Conservation (phyloP, 2,888 invertebrate genomes). For the Galeruca laticollis region DNA sequence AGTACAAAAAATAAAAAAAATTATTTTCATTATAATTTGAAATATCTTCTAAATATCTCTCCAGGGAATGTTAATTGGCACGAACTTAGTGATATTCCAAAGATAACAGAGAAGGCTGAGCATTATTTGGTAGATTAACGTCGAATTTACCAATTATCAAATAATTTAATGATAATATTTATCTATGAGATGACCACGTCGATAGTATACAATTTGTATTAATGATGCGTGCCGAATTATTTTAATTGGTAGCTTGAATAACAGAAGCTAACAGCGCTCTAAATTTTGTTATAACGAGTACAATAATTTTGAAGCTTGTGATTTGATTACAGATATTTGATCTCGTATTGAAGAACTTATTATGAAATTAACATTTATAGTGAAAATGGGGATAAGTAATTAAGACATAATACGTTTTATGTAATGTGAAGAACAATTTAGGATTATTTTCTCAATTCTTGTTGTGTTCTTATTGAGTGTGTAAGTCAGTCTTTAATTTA, state of each 20-base stretch:
- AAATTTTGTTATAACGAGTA: too few relatives aligned
- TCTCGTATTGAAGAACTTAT: not conserved
- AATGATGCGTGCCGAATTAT: slow-evolving; percentile 59
- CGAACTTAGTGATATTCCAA: not conserved
- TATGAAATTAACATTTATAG: too few relatives aligned
- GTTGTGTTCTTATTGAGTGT: too few relatives aligned
- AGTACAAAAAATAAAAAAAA: too few relatives aligned
- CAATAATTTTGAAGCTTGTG: not conserved
- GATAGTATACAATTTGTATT: slow-evolving; percentile 61
- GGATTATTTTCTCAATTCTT: too few relatives aligned
- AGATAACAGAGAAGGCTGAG: not conserved
- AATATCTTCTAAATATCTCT: not conserved
- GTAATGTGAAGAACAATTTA: too few relatives aligned
- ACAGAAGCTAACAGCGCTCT: slow-evolving; percentile 33
- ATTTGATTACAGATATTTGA: not conserved
- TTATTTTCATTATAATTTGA: slow-evolving; percentile 6
- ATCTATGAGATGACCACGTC: slow-evolving; percentile 53
- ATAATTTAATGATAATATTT: slow-evolving; percentile 30
- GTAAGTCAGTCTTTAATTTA: too few relatives aligned
- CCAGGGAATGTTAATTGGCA: not conserved
- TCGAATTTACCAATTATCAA: not conserved
- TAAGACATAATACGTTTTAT: too few relatives aligned
- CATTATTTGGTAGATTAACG: not conserved
- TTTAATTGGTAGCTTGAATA: slow-evolving; percentile 57
- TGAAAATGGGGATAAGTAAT: too few relatives aligned